Evolutionary conservation across 2,797 vertebrate genomes (phyloP), one percentile per base, ranked within the genome.

Genomic region (Oreochromis mossambicus): DNA sequence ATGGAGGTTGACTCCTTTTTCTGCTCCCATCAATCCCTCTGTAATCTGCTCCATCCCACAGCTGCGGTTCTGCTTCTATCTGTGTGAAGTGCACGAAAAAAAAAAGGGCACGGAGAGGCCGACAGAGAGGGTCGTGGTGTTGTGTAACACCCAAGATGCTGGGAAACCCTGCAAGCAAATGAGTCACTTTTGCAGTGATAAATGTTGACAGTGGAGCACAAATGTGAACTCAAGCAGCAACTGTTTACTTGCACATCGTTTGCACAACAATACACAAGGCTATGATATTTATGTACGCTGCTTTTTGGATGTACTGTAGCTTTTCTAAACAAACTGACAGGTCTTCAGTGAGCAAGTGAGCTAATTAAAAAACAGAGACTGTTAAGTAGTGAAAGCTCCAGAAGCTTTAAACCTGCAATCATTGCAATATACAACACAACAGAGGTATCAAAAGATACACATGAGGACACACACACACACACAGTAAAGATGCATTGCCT

Each of bases 141-240:
- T 90, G 88, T 85, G 82, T 70, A 91, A 91, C 82, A 81, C 36
- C 21, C 2, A 12, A 80, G 77, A 89, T 83, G 58, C 87, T 85
- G 85, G 82, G 78, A 91, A 87, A 85, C 73, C 77, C 86, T 75
- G 14, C 46, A 36, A 88, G 88, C 87, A 43, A 84, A 63, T 91
- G 84, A 92, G 83, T 93, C 89, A 90, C 55, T 50, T 83, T 54
- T 78, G 78, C 29, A 4, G 55, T 54, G 55, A 87, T 78, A 82
- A 83, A 84, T 82, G 86, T 78, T 83, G 89, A 88, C 87, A 85
- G 81, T 38, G 77, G 79, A 81, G 87, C 14, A 73, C 54, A 81
- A 21, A 86, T 77, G 73, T 81, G 81, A 90, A 87, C 77, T 88
- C 81, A 82, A 78, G 66, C 82, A 82, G 54, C 61, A 41, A 86